phyloP scores from a whole-genome alignment of 2,113 vertebrate genomes.

The Melierax canorus region DNA sequence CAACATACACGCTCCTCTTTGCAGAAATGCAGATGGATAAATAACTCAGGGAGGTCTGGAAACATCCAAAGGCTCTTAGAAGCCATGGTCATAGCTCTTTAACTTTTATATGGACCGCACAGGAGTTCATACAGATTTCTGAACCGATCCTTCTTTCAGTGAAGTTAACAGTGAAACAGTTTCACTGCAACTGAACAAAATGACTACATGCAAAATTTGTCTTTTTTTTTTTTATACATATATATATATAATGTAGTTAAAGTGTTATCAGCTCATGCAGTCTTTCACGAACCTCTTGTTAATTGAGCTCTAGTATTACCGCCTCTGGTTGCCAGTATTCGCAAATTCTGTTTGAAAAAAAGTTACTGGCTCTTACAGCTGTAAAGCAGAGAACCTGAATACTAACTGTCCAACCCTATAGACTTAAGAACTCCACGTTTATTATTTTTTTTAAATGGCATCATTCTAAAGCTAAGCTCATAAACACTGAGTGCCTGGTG shows the following conservation, averaged over 20 bases:
- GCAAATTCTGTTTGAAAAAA: not conserved
- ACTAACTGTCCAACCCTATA: not conserved
- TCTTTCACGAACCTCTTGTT: not conserved
- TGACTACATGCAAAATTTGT: not conserved
- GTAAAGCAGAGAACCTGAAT: not conserved
- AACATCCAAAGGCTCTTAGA: constrained; percentile 25
- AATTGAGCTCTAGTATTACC: not conserved
- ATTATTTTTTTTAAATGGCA: not conserved
- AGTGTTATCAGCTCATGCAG: not conserved
- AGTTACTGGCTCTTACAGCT: not conserved
- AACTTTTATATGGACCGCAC: constrained; percentile 5
- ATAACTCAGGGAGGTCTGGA: not conserved
- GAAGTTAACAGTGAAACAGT: not conserved
- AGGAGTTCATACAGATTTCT: constrained; percentile 11
- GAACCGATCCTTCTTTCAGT: not conserved
- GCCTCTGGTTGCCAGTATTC: not conserved
- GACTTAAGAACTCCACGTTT: not conserved
- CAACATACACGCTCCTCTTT: not conserved
- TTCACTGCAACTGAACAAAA: not conserved
- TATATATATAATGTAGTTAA: not conserved
- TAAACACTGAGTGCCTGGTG: not conserved
- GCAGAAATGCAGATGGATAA: not conserved
- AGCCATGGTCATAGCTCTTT: constrained; percentile 43
- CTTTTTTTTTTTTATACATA: not conserved
- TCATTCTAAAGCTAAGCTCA: not conserved